A percentile compares a stretch with the other conserved stretches of the same genome.
Evolutionary conservation across 2,888 invertebrate genomes (phyloP).

Genomic region (Perizoma affinitatum): DNA sequence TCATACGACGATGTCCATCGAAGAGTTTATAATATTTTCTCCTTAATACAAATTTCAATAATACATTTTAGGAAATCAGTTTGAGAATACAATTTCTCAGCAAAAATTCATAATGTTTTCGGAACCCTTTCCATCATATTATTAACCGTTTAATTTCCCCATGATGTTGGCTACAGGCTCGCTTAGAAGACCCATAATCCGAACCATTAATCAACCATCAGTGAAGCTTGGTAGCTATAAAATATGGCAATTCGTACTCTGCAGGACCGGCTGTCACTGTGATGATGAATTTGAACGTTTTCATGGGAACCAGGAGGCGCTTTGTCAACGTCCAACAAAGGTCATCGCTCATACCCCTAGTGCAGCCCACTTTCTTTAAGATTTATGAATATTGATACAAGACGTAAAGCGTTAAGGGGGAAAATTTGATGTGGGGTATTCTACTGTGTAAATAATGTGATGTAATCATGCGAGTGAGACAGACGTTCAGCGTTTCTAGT

Average conservation of each 20-base stretch:
- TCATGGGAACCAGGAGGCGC: slow-evolving; percentile 74
- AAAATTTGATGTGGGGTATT: slow-evolving; percentile 20
- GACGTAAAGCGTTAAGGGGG: slow-evolving; percentile 35
- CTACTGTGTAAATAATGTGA: neutral
- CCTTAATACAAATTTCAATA: no score
- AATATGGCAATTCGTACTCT: slow-evolving; percentile 79
- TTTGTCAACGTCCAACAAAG: slow-evolving; percentile 80
- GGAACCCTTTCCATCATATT: slow-evolving; percentile 13
- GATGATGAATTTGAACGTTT: slow-evolving; percentile 84
- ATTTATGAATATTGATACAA: slow-evolving; percentile 55
- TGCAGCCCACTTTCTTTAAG: slow-evolving; percentile 47
- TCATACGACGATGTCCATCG: no score
- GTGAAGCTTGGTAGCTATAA: slow-evolving; percentile 76
- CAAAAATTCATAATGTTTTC: neutral
- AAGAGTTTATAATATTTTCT: no score
- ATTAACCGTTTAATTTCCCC: slow-evolving; percentile 35
- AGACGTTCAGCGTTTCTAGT: neutral
- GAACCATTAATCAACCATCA: slow-evolving; percentile 77
- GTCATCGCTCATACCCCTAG: slow-evolving; percentile 73
- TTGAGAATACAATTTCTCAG: no score
- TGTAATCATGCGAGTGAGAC: neutral
- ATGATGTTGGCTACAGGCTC: slow-evolving; percentile 35
- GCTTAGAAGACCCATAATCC: slow-evolving; percentile 47
- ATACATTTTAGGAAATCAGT: no score
- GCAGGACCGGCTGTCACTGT: slow-evolving; percentile 73